phyloP scores from a whole-genome alignment of 1,140 invertebrate genomes.

The Nebria ingens region DNA sequence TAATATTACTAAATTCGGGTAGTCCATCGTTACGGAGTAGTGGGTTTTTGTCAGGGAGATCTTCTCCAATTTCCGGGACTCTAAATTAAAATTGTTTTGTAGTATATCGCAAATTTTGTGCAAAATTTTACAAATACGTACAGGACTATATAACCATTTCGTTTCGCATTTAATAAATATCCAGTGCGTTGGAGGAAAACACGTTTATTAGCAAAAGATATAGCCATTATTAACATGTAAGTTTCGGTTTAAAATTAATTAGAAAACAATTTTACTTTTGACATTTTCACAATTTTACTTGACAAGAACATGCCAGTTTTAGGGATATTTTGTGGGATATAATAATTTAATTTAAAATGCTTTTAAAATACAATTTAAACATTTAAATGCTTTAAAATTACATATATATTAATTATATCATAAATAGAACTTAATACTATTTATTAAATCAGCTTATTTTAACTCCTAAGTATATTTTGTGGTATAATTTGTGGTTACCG shows the following conservation, averaged over 20 bases:
- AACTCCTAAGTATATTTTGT: too few relatives aligned
- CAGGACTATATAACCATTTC: slow-evolving; percentile 16
- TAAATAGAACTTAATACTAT: too few relatives aligned
- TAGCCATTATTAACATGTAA: neutral
- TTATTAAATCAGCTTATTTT: too few relatives aligned
- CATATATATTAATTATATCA: too few relatives aligned
- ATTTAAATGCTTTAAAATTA: too few relatives aligned
- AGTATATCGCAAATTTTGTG: neutral
- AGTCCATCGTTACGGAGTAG: slow-evolving; percentile 60
- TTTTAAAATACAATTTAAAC: too few relatives aligned
- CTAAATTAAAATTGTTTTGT: slow-evolving; percentile 41
- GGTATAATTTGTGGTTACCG: too few relatives aligned
- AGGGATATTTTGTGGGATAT: neutral
- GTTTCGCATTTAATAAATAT: neutral
- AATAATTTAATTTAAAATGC: too few relatives aligned
- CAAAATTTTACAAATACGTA: slow-evolving; percentile 8
- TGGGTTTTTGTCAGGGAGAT: slow-evolving; percentile 60
- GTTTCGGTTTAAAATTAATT: neutral
- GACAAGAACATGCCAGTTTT: neutral
- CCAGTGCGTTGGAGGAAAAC: neutral
- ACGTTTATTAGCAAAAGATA: neutral
- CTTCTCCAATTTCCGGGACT: slow-evolving; percentile 82
- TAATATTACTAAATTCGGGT: slow-evolving; percentile 69
- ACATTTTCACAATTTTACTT: neutral
- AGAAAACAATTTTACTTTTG: neutral